Base-by-base conservation (phyloP, 2,797 vertebrate species). In the Clarias platycephalus region DNA sequence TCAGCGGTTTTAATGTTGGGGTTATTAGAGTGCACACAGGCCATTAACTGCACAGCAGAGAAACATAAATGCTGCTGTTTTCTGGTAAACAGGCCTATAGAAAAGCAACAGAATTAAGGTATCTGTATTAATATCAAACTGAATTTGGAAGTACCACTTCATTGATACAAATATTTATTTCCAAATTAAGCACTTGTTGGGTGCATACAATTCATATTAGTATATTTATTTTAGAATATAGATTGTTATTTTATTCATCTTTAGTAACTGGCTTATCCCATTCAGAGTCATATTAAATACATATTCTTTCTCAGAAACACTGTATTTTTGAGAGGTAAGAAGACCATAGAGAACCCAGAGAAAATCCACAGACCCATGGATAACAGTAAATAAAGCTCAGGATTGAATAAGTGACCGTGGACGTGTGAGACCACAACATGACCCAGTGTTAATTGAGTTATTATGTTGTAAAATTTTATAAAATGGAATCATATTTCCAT, bases 1-100 rank as follows among this genome's bases (percentile, higher is more conserved):
- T 76, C 79, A 81, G 44, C 20, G 15, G 84, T 64, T 68, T 85
- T 75, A 67, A 85, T 75, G 84, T 76, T 55, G 60, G 62, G 79
- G 18, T 66, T 81, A 85, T 85, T 85, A 85, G 37, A 80, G 62
- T 81, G 34, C 79, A 81, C 76, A 85, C 84, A 85, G 79, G 63
- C 79, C 79, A 85, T 85, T 85, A 85, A 74, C 44, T 85, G 49
- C 44, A 80, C 77, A 80, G 62, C 70, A 76, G 84, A 76, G 62
- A 67, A 85, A 85, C 70, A 76, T 85, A 67, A 76, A 71, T 66
- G 79, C 28, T 76, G 79, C 18, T 72, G 76, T 81, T 55, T 85
- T 58, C 18, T 76, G 53, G 20, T 67, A 57, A 74, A 81, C 71
- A 62, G 15, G 24, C 31, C 67, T n/a, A 37, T n/a, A 62, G 68